Percentiles rank a stretch among this genome's conserved stretches.
Conservation (phyloP, 1,140 invertebrate species). For the Triops cancriformis region DNA sequence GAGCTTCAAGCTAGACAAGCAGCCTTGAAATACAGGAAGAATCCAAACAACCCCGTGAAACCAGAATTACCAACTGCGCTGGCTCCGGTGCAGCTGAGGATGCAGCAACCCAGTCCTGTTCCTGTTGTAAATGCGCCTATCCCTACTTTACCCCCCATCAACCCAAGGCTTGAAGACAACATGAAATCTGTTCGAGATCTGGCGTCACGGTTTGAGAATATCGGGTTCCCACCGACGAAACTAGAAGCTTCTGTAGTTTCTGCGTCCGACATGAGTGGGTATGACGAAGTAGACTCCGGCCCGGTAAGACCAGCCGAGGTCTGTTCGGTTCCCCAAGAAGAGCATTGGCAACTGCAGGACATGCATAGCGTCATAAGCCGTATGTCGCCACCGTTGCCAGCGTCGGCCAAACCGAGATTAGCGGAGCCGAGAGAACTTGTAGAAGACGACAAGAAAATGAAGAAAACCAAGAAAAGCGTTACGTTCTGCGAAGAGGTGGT, state of each 20-base stretch:
- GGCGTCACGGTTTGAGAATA: conserved; percentile 71
- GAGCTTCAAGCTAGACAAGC: conserved; percentile 56
- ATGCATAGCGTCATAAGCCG: neutral
- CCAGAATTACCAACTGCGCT: neutral
- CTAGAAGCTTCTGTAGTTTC: neutral
- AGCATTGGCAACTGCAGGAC: neutral
- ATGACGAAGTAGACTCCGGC: conserved; percentile 31
- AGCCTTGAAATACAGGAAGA: conserved; percentile 30
- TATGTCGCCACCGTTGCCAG: neutral
- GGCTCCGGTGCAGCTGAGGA: conserved; percentile 45
- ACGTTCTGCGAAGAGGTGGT: conserved; percentile 90
- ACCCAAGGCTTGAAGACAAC: conserved; percentile 6
- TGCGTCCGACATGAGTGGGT: conserved; percentile 21
- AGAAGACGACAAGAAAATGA: neutral
- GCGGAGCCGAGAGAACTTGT: neutral
- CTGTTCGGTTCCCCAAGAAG: neutral
- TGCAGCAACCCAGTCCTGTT: conserved; percentile 45
- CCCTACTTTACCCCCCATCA: neutral
- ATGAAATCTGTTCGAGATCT: conserved; percentile 59
- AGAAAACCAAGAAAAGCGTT: conserved; percentile 68
- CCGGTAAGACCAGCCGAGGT: neutral
- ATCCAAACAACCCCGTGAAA: conserved; percentile 20
- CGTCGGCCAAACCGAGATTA: neutral
- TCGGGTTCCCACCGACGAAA: conserved; percentile 32
- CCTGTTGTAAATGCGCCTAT: conserved; percentile 11